Conservation (phyloP, 2,797 vertebrate species). For the Jordanella pulchra region DNA sequence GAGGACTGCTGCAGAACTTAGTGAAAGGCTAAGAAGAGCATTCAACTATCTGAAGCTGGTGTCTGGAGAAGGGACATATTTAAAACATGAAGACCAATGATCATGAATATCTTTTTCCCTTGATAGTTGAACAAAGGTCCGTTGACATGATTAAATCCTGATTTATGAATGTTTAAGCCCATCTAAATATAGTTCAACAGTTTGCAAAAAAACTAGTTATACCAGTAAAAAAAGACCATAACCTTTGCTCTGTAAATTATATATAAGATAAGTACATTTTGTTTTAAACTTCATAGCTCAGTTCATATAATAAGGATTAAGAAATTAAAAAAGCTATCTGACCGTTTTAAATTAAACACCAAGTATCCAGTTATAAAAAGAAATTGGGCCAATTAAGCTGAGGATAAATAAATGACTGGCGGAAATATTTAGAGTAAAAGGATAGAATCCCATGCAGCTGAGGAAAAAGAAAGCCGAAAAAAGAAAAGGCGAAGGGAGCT, state of each 20-base stretch:
- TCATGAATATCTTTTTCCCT: constrained; percentile 56
- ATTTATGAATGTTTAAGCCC: constrained; percentile 22
- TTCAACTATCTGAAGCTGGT: constrained; percentile 2
- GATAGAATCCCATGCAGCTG: constrained; percentile 56
- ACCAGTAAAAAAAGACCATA: constrained; percentile 9
- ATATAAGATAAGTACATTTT: constrained; percentile 65
- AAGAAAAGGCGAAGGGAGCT: constrained; percentile 60
- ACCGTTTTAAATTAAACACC: constrained; percentile 68
- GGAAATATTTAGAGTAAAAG: constrained; percentile 54
- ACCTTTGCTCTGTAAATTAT: constrained; percentile 55
- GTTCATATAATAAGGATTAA: constrained; percentile 58
- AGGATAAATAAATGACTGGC: constrained; percentile 63
- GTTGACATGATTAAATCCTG: constrained; percentile 61
- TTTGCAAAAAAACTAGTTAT: background rate
- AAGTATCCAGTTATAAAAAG: constrained; percentile 63
- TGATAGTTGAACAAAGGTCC: constrained; percentile 50
- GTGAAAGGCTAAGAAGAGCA: background rate
- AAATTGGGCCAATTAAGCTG: constrained; percentile 54
- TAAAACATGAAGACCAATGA: constrained; percentile 1
- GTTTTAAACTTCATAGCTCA: constrained; percentile 62
- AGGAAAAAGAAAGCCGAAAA: constrained; percentile 49
- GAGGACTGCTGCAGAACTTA: background rate
- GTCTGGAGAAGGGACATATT: background rate
- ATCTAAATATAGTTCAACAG: background rate
- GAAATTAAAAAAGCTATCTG: constrained; percentile 62